phyloP scores from a whole-genome alignment of 2,797 vertebrate genomes.

The Epinephelus malabaricus region DNA sequence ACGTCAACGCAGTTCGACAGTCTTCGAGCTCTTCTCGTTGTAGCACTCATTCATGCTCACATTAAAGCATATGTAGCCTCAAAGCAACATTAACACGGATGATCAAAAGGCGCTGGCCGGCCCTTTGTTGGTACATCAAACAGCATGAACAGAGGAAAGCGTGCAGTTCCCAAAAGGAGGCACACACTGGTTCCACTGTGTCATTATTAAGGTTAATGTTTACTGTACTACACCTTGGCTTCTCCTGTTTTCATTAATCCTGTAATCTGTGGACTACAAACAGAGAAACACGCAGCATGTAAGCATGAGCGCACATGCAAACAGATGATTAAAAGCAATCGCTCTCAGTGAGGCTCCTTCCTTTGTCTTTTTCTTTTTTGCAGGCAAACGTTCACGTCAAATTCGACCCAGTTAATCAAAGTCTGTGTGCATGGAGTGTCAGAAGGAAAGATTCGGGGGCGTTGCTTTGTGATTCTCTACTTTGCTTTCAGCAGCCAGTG shows the following conservation, averaged over 20 bases:
- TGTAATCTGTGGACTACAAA: slow-evolving; percentile 51
- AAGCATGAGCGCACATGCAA: slow-evolving; percentile 46
- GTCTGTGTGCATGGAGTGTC: slow-evolving; percentile 63
- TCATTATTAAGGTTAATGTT: slow-evolving; percentile 76
- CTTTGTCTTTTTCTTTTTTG: slow-evolving; percentile 58
- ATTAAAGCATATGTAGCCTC: slow-evolving; percentile 46
- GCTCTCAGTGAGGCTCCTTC: slow-evolving; percentile 55
- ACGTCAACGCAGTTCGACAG: slow-evolving; percentile 37
- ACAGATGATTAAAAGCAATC: slow-evolving; percentile 73
- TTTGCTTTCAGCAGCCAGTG: slow-evolving; percentile 66
- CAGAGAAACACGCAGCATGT: slow-evolving; percentile 34
- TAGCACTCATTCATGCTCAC: slow-evolving; percentile 14
- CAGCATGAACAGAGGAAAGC: slow-evolving; percentile 46
- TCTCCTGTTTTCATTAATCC: slow-evolving; percentile 52
- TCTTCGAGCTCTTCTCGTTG: slow-evolving; percentile 17
- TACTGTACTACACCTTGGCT: slow-evolving; percentile 60
- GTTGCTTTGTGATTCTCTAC: slow-evolving; percentile 70
- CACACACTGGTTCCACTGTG: slow-evolving; percentile 54
- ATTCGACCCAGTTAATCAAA: slow-evolving; percentile 81
- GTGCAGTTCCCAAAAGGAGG: slow-evolving; percentile 42
- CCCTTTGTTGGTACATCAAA: slow-evolving; percentile 72
- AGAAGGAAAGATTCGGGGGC: slow-evolving; percentile 70
- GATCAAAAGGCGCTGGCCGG: slow-evolving; percentile 72
- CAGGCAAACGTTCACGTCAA: slow-evolving; percentile 63
- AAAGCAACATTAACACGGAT: slow-evolving; percentile 64